Evolutionary conservation across 2,888 invertebrate species (phyloP).

Genomic region (Eupsilia transversa): DNA sequence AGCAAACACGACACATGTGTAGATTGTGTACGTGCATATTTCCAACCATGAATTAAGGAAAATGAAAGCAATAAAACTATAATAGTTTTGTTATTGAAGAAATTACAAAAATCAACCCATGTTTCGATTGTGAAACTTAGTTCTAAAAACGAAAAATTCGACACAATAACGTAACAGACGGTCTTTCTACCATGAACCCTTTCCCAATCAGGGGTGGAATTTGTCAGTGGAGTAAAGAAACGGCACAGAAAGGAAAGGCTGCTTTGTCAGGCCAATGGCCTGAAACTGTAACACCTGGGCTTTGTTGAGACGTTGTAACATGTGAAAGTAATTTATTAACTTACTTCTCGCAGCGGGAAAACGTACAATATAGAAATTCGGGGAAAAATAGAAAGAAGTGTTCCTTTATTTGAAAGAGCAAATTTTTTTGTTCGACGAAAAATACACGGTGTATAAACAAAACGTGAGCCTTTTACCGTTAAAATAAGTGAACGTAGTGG

Average conservation of each 20-base stretch:
- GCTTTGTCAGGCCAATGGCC: slow-evolving; percentile 80
- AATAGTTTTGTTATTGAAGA: background rate
- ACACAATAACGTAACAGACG: slow-evolving; percentile 61
- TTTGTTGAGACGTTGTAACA: slow-evolving; percentile 72
- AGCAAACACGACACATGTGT: slow-evolving; percentile 18
- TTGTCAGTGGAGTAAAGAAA: slow-evolving; percentile 64
- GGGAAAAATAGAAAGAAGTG: slow-evolving; percentile 61
- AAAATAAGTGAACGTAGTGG: slow-evolving; percentile 41
- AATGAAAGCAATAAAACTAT: background rate
- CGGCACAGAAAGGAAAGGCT: slow-evolving; percentile 51
- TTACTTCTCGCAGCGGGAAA: slow-evolving; percentile 63
- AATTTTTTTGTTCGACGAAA: slow-evolving; percentile 48
- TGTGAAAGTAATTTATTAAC: slow-evolving; percentile 80
- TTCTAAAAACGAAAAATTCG: slow-evolving; percentile 62
- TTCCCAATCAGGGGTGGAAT: slow-evolving; percentile 67
- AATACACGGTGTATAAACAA: slow-evolving; percentile 50
- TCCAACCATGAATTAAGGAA: slow-evolving; percentile 2
- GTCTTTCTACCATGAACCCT: slow-evolving; percentile 64
- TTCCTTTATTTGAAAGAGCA: slow-evolving; percentile 61
- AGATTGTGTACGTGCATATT: slow-evolving; percentile 22
- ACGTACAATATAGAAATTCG: slow-evolving; percentile 67
- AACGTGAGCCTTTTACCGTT: slow-evolving; percentile 41
- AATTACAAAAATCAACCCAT: background rate
- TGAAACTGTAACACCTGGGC: slow-evolving; percentile 81
- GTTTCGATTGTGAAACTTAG: slow-evolving; percentile 2